These are phyloP conservation scores for Pocillopora meandrina DNA, from an alignment of 92 coral and sea anemone genomes.

Conservation along the genomic window DNA sequence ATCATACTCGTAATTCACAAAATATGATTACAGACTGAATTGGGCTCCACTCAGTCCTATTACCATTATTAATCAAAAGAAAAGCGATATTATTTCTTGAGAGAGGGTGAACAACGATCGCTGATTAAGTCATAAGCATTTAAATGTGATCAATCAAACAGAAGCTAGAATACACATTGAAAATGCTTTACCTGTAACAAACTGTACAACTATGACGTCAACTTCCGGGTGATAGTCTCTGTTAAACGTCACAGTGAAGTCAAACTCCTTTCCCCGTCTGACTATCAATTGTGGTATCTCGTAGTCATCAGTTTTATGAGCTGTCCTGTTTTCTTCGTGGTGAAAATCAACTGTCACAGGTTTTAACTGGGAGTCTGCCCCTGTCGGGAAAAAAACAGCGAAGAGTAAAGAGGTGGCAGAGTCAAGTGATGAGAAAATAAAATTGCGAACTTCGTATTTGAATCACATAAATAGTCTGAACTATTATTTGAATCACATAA, in stretches of 20 bases:
- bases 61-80: background rate
- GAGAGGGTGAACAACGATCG: background rate
- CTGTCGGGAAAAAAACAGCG: background rate
- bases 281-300: conserved; percentile 49
- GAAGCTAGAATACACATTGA: background rate
- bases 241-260: conserved; percentile 53
- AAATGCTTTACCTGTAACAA: conserved; percentile 44
- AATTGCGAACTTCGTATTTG: background rate
- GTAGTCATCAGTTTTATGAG: conserved; percentile 61
- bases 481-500: no score
- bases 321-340: conserved; percentile 38
- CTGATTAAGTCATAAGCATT: background rate
- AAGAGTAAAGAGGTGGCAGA: background rate
- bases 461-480: no score
- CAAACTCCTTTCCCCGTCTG: conserved; percentile 66
- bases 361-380: conserved; percentile 41
- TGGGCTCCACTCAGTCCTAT: no score
- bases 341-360: conserved; percentile 46
- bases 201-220: conserved; percentile 59
- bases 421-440: background rate
- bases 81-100: background rate
- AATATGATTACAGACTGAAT: no score
- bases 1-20: no score
- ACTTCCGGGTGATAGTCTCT: conserved; percentile 43
- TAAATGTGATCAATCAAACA: background rate